These are phyloP conservation scores for Ptychochromis oligacanthus DNA, from an alignment of 2,113 vertebrate species.

Conservation along the genomic window DNA sequence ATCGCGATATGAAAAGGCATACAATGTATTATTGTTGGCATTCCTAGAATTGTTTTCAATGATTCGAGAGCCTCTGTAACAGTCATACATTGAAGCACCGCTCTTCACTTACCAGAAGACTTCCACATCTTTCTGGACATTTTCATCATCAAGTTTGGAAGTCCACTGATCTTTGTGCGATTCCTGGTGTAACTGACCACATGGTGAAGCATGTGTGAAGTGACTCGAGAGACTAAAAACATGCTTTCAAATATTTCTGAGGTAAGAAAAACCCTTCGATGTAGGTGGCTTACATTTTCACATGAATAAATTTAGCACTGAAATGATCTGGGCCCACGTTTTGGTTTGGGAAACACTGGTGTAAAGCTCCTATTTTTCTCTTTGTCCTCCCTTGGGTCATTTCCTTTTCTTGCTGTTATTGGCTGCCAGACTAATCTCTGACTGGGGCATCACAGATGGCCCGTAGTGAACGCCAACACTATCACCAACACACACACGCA, in stretches of 20 bases:
- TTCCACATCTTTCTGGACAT: background rate
- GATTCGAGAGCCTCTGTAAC: background rate
- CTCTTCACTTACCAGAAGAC: background rate
- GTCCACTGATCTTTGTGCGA: background rate
- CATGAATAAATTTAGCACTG: background rate
- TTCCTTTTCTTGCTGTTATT: constrained; percentile 68
- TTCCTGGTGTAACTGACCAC: background rate
- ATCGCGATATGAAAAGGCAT: background rate
- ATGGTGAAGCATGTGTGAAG: background rate
- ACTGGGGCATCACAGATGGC: constrained; percentile 70
- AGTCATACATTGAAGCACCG: background rate
- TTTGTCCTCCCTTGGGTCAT: constrained; percentile 40
- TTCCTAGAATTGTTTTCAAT: background rate
- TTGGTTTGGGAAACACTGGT: constrained; percentile 11
- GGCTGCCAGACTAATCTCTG: constrained; percentile 61
- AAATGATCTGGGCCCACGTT: background rate
- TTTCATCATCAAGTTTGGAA: background rate
- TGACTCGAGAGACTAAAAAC: background rate
- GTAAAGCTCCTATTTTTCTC: background rate
- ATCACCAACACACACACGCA: constrained; percentile 21
- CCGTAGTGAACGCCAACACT: constrained; percentile 48
- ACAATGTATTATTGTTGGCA: background rate
- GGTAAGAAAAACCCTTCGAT: background rate
- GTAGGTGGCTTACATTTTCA: background rate
- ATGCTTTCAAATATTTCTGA: background rate